Evolutionary conservation across 2,888 invertebrate genomes (phyloP), one percentile per base, ranked within the genome.

Genomic region (Melanargia galathea): DNA sequence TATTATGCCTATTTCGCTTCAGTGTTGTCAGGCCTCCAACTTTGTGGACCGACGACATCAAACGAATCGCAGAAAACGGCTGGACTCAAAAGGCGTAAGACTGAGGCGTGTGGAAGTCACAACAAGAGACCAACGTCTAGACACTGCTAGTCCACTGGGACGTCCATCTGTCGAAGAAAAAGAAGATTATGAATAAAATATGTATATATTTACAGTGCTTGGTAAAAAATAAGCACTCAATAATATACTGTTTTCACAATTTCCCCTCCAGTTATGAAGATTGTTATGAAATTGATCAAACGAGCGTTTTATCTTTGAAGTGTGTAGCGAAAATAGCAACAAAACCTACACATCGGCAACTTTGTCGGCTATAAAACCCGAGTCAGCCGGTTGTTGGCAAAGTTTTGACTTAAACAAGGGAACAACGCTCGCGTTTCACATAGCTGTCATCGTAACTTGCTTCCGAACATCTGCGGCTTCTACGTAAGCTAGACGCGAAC

Each of bases 331-430:
- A 54, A 48, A 55, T 54, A 60, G 49, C 51, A 60, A 56, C 60
- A 24, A 64, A 64, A 56, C 56, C 26, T 38, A 63, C 49, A 56
- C 60, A 60, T 64, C 45, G 60, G 51, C 52, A 65, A 65, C 51
- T 63, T 63, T 33, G 51, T 6, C 26, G 58, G 55, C 38, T 52
- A 33, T 65, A 54, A 65, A 63, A 63, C 63, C 56, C 45, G 52
- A 57, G 55, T 33, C 51, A 52, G 59, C 49, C 56, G 54, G 58
- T 62, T 62, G 57, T 60, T 48, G 56, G 46, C 38, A 63, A 65
- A 60, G 63, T 65, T 65, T 60, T 45, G 60, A 63, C 51, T 60
- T 65, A 65, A 65, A 63, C 63, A 60, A 65, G 63, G 63, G 35
- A 48, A 35, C 48, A 48, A 16, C 60, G 56, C 45, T 52, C 51